A percentile compares a stretch with the other conserved stretches of the same genome.
These are phyloP conservation scores for Doryteuthis pealeii DNA, from an alignment of 1,140 invertebrate genomes.

Conservation along the genomic window DNA sequence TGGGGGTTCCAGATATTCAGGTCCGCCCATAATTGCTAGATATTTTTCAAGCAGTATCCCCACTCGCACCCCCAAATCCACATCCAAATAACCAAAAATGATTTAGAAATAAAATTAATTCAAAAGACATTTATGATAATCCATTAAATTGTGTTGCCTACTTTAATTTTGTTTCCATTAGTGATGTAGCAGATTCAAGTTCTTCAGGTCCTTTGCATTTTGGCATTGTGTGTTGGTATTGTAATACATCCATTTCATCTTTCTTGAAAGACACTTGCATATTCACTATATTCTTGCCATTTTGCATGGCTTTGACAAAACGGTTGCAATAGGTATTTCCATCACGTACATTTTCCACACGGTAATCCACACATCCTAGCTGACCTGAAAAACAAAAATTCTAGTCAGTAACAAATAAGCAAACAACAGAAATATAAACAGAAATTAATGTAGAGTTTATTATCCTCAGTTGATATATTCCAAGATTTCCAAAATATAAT, in stretches of 20 bases:
- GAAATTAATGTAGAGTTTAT: too few species aligned
- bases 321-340: constrained; percentile 41
- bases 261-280: constrained; percentile 43
- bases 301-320: constrained; percentile 41
- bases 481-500: too few species aligned
- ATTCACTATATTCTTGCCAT: constrained; percentile 39
- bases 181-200: background rate
- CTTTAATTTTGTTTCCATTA: background rate
- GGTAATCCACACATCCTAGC: constrained; percentile 33
- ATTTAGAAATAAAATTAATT: too few species aligned
- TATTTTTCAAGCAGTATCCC: too few species aligned
- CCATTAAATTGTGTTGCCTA: background rate
- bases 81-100: too few species aligned
- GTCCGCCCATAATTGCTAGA: too few species aligned
- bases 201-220: constrained; percentile 17
- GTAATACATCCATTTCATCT: constrained; percentile 32
- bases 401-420: too few species aligned
- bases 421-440: too few species aligned
- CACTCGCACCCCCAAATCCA: too few species aligned
- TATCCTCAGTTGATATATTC: too few species aligned
- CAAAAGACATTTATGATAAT: too few species aligned
- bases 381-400: background rate
- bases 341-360: constrained; percentile 39
- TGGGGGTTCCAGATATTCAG: too few species aligned
- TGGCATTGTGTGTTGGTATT: constrained; percentile 38